phyloP scores from a whole-genome alignment of 1,140 invertebrate species.

The Dendroctonus valens region DNA sequence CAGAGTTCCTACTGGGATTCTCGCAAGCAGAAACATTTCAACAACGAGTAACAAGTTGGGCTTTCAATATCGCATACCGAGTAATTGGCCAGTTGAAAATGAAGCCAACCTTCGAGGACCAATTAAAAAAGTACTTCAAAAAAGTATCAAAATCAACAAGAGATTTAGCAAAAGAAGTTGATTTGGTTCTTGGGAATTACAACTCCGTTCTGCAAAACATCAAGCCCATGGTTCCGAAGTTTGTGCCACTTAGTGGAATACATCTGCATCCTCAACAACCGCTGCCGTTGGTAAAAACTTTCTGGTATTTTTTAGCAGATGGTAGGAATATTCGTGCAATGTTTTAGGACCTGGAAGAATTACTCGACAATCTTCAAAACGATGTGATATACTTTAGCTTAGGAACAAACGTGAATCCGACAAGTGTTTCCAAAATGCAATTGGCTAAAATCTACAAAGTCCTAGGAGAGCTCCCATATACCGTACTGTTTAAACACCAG shows the following conservation, averaged over 20 bases:
- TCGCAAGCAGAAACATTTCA: conserved; percentile 16
- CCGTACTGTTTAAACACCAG: conserved; percentile 60
- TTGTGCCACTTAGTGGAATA: conserved; percentile 54
- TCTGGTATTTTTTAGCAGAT: background rate
- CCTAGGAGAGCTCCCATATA: conserved; percentile 55
- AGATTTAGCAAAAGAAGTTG: conserved; percentile 48
- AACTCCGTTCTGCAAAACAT: conserved; percentile 51
- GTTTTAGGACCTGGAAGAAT: conserved; percentile 49
- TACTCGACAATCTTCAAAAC: conserved; percentile 50
- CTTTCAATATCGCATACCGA: conserved; percentile 6
- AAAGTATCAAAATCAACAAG: conserved; percentile 3
- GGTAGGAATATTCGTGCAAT: conserved; percentile 1
- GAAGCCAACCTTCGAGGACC: background rate
- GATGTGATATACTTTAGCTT: conserved; percentile 61
- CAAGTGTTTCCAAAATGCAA: conserved; percentile 53
- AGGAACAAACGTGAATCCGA: conserved; percentile 57
- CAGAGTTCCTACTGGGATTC: conserved; percentile 25
- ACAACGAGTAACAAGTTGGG: conserved; percentile 24
- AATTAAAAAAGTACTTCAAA: conserved; percentile 28
- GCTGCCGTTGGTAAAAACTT: conserved; percentile 48
- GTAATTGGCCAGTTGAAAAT: background rate
- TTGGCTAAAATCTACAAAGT: conserved; percentile 53
- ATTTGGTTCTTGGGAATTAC: conserved; percentile 55
- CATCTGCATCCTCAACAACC: conserved; percentile 50
- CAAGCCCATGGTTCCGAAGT: conserved; percentile 51